Evolutionary conservation across 2,113 vertebrate genomes (phyloP).

Genomic region (Agapornis roseicollis): DNA sequence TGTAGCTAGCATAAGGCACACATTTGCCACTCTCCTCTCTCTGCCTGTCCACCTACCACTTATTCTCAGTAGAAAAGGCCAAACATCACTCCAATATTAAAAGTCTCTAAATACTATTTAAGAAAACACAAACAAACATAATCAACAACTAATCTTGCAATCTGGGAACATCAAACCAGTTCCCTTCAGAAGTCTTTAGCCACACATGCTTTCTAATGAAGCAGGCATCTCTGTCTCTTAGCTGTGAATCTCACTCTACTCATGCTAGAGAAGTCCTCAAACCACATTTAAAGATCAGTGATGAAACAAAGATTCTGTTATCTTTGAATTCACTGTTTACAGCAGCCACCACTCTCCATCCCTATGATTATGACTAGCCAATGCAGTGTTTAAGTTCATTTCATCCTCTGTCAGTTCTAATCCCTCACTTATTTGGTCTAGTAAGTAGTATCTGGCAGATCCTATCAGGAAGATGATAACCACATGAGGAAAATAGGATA

Average conservation of each 20-base stretch:
- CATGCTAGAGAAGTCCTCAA: background rate
- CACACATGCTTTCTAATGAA: background rate
- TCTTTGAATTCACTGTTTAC: background rate
- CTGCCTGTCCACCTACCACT: background rate
- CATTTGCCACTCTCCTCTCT: background rate
- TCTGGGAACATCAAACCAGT: background rate
- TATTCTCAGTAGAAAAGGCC: background rate
- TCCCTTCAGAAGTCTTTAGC: background rate
- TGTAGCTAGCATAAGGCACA: background rate
- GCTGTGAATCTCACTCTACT: background rate
- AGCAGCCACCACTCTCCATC: background rate
- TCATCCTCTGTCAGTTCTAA: background rate
- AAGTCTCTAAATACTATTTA: background rate
- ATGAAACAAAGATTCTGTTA: background rate
- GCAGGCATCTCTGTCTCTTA: background rate
- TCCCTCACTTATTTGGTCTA: background rate
- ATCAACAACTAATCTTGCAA: background rate
- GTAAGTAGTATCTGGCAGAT: background rate
- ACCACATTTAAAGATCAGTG: background rate
- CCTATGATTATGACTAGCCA: background rate
- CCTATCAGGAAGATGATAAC: accelerated
- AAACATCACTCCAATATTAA: background rate
- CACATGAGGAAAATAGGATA: background rate
- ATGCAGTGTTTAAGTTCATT: background rate
- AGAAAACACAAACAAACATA: background rate